Percentiles rank a stretch among this genome's conserved stretches.
Conservation (phyloP, 2,113 vertebrate species). For the Amblyornis subalaris region DNA sequence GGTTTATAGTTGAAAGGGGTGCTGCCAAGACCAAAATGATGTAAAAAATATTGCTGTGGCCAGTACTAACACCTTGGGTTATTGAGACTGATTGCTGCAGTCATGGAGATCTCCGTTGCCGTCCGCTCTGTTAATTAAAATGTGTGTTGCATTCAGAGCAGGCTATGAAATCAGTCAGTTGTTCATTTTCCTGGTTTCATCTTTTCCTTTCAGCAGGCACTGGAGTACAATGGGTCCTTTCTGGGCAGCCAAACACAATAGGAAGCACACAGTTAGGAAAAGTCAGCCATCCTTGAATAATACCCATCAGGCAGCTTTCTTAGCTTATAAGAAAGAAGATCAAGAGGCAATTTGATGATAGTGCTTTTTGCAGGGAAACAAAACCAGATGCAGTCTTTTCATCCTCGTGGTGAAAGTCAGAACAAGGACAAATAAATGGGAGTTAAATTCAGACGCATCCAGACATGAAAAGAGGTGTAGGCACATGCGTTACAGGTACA, state of each 20-base stretch:
- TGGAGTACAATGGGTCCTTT: constrained; percentile 22
- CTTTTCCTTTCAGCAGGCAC: not conserved
- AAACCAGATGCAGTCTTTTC: constrained; percentile 26
- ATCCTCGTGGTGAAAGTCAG: constrained; percentile 20
- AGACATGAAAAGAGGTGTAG: not conserved
- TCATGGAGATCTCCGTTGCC: not conserved
- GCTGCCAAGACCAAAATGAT: not conserved
- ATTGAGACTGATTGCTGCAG: not conserved
- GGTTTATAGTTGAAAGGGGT: not conserved
- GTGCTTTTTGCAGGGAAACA: constrained; percentile 28
- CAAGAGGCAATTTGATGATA: constrained; percentile 40
- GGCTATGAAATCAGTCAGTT: not conserved
- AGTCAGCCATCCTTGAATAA: constrained; percentile 49
- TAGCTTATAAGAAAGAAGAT: constrained; percentile 36
- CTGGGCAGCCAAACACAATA: constrained; percentile 32
- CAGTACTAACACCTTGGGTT: not conserved
- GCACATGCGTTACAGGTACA: not conserved
- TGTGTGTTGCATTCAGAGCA: not conserved
- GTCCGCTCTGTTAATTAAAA: not conserved
- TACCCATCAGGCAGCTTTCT: constrained; percentile 46
- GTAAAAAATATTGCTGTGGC: not conserved
- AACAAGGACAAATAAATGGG: constrained; percentile 34
- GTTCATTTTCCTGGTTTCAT: constrained; percentile 18
- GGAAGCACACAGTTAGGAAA: constrained; percentile 18
- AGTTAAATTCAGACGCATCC: constrained; percentile 2